Evolutionary conservation across 2,797 vertebrate genomes (phyloP).

Genomic region (Arvicola amphibius): DNA sequence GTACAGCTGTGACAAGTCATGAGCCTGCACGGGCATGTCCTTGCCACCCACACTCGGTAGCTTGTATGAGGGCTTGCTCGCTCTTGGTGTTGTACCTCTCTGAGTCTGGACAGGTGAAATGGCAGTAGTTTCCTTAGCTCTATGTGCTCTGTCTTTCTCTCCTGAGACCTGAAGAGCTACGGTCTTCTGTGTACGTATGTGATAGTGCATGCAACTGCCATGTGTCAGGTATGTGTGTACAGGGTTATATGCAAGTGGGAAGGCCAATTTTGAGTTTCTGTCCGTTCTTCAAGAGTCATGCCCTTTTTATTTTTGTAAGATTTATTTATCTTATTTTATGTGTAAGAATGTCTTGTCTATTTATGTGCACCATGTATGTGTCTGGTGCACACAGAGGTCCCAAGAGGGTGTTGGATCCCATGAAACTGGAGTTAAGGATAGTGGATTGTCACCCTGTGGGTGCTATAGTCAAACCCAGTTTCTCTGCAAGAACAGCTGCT

Average conservation of each 20-base stretch:
- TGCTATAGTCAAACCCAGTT: background rate
- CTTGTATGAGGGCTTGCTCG: background rate
- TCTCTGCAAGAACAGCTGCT: background rate
- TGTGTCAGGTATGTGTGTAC: background rate
- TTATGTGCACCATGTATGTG: background rate
- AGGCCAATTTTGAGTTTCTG: background rate
- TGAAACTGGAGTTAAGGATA: background rate
- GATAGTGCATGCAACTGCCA: background rate
- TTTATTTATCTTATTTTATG: background rate
- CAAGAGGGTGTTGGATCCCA: background rate
- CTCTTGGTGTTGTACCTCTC: background rate
- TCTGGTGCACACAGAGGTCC: background rate
- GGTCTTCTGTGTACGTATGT: background rate
- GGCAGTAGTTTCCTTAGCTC: background rate
- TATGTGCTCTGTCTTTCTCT: background rate
- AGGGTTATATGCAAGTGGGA: background rate
- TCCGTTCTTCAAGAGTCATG: background rate
- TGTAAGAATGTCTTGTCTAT: background rate
- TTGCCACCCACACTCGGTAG: background rate
- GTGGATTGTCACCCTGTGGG: background rate
- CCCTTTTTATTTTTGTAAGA: background rate
- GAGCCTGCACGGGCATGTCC: background rate
- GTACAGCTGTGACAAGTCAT: fast-evolving
- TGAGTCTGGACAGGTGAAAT: background rate
- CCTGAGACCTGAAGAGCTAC: background rate